Evolutionary conservation across 2,888 invertebrate genomes (phyloP).

Genomic region (Steromphala cineraria): DNA sequence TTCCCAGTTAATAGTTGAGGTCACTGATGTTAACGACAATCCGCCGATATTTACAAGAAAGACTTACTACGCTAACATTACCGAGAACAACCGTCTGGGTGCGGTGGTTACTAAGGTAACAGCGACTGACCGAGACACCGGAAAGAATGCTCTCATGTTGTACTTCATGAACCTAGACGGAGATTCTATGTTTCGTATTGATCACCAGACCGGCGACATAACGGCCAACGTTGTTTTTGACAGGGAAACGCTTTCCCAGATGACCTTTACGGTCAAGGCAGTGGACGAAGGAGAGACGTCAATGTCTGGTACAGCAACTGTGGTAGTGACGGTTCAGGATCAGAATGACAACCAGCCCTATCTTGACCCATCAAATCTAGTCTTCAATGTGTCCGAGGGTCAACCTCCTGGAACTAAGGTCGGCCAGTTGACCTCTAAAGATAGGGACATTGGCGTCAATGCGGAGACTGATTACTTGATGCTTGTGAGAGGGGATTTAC

Average conservation of each 20-base stretch:
- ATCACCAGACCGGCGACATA: conserved; percentile 56
- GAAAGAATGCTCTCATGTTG: conserved; percentile 50
- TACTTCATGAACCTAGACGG: conserved; percentile 53
- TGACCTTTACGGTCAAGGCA: conserved; percentile 56
- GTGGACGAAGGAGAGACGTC: conserved; percentile 52
- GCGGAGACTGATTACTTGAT: conserved; percentile 38
- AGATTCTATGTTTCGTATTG: conserved; percentile 51
- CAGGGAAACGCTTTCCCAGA: conserved; percentile 51
- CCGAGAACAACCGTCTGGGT: conserved; percentile 64
- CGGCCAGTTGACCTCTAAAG: conserved; percentile 54
- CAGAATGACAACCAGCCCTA: conserved; percentile 61
- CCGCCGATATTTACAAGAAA: conserved; percentile 58
- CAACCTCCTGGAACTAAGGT: conserved; percentile 43
- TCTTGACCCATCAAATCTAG: conserved; percentile 43
- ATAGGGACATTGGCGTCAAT: conserved; percentile 57
- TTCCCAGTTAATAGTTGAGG: conserved; percentile 55
- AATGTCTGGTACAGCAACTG: conserved; percentile 51
- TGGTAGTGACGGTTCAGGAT: conserved; percentile 55
- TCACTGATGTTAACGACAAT: conserved; percentile 70
- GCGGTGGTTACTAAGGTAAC: conserved; percentile 53
- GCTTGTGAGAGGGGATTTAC: conserved; percentile 9
- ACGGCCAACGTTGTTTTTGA: conserved; percentile 55
- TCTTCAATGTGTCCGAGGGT: conserved; percentile 54
- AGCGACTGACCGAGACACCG: conserved; percentile 63
- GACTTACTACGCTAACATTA: conserved; percentile 53